phyloP scores from a whole-genome alignment of 2,113 vertebrate species.

The Siphamia tubifer region DNA sequence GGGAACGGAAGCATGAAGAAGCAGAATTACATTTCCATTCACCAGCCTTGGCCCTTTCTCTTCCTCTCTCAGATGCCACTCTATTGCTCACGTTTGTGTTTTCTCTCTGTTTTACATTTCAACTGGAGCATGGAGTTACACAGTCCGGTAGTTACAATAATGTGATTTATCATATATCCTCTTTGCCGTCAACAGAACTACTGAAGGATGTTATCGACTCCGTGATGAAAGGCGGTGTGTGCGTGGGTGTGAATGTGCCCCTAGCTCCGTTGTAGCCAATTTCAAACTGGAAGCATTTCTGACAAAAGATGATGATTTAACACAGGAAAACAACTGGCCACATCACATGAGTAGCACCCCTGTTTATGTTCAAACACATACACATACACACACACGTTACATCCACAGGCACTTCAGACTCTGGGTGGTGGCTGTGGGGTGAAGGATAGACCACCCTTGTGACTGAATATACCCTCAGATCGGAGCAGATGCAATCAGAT shows the following conservation, averaged over 20 bases:
- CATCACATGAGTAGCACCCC: constrained; percentile 49
- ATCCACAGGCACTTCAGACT: constrained; percentile 31
- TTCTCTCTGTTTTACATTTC: constrained; percentile 57
- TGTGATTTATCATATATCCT: constrained; percentile 68
- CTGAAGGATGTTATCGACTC: constrained; percentile 61
- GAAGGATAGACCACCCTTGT: constrained; percentile 63
- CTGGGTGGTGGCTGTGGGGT: constrained; percentile 24
- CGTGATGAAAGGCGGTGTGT: constrained; percentile 61
- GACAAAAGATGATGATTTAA: constrained; percentile 65
- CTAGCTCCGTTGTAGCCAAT: constrained; percentile 61
- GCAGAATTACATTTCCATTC: constrained; percentile 61
- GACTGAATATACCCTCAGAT: constrained; percentile 49
- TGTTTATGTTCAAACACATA: constrained; percentile 27
- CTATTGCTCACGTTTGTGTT: constrained; percentile 24
- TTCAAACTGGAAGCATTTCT: constrained; percentile 49
- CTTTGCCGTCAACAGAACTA: constrained; percentile 48
- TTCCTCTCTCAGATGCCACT: constrained; percentile 22
- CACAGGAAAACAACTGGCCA: constrained; percentile 64
- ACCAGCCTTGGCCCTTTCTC: constrained; percentile 35
- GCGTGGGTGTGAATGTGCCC: constrained; percentile 67
- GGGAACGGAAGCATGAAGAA: constrained; percentile 59
- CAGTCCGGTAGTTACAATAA: constrained; percentile 52
- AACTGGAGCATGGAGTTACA: constrained; percentile 44
- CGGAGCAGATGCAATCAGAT: constrained; percentile 27
- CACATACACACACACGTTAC: background rate